Evolutionary conservation across 2,888 invertebrate genomes (phyloP), one percentile per base, ranked within the genome.

Genomic region (Eurois occulta): DNA sequence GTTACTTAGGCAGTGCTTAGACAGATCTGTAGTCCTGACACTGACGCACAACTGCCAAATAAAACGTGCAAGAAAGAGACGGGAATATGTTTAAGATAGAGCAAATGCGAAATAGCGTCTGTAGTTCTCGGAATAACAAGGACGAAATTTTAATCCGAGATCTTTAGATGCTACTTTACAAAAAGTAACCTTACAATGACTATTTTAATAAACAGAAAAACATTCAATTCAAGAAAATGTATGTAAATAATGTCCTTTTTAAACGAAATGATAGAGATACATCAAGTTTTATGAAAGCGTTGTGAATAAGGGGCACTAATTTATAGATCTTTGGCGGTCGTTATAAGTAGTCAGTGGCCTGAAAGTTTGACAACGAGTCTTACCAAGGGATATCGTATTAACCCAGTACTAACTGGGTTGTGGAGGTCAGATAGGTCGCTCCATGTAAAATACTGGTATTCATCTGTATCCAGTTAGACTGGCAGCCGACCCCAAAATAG

Each of bases 161-260:
- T 8, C 21, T 48, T 21, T 46, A 46, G 21, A 48, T 21, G 21
- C 21, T 48, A 21, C 21, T 48, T 28, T 18, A 7, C 32, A 69
- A 75, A 69, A 65, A 46, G 28, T 38, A n/a, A 46, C 28, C 8
- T 16, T 32, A 46, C 55, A 48, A 41, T 8, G 52, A 52, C 43
- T 7, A 38, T 75, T 35, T 66, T 65, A 69, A 81, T 58, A 41
- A 64, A 43, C 71, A 58, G 32, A 58, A 75, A 8, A 80, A 74
- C 64, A 77, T 77, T 81, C 62, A 1, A 68, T 68, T 75, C 70
- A n/a, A 68, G 68, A 66, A 69, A 24, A 77, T 64, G 77, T 78
- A 81, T 82, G 80, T 68, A 84, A 78, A 84, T 78, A 77, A 86
- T 83, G 75, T 73, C 68, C 72, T 83, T 74, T 78, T 80, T 66